Evolutionary conservation across 2,888 invertebrate species (phyloP), one percentile per base, ranked within the genome.

Genomic region (Nemotelus pantherinus): DNA sequence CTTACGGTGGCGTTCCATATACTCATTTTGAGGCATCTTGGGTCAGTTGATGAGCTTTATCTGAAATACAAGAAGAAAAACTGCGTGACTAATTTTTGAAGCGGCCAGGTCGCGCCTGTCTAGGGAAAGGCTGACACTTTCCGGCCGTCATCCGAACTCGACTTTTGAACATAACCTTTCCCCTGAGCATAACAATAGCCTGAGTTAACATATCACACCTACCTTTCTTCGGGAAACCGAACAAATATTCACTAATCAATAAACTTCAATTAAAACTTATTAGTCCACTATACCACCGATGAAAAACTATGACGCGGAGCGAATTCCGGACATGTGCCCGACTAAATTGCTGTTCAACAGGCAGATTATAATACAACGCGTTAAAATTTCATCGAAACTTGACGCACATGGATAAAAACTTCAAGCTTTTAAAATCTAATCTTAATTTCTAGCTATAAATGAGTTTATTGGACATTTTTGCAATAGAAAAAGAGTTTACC

Each of bases 21-120:
- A 97, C 89, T 99, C 99, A 92, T 99, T 99, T 91, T 99, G 99
- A 86, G 98, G 98, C 98, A 97, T 97, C 53, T 79, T 82, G 70
- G 3, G 65, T 74, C 55, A 50, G 43, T 9, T 60, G 48, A 63
- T 48, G 74, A 74, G 60, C 2, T n/a, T 43, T n/a, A 48, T 47
- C 76, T 76, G 55, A 6, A 76, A 75, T 3, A 41, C 41, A 76
- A 7, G 45, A 41, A 44, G 53, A 65, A 71, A 55, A n/a, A 44
- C 55, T 3, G 53, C 60, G 55, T 76, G 25, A 76, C 64, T 65
- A 65, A 44, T 76, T 64, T 64, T 50, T 50, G 60, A 25, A 44
- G 65, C 9, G 41, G 25, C 63, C 76, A 76, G 76, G 76, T 44
- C 55, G 64, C 45, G 74, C 57, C 48, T 63, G 60, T 48, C 48